Evolutionary conservation across 2,113 vertebrate genomes (phyloP), one percentile per base, ranked within the genome.

Genomic region (Cynoglossus semilaevis): DNA sequence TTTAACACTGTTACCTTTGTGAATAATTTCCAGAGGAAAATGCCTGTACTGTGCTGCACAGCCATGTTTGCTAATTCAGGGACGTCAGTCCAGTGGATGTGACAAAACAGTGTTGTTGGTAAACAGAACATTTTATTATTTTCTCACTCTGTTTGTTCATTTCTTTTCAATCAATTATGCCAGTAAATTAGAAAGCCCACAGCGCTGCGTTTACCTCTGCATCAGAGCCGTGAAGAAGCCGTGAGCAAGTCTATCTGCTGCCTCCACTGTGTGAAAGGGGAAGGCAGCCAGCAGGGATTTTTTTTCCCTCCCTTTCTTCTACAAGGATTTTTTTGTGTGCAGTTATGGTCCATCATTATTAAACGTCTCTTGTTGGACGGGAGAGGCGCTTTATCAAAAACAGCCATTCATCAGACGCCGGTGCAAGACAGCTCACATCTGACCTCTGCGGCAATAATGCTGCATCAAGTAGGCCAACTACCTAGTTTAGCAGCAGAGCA

Each of bases 381-480:
- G 91, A 92, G 91, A 93, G 91, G 89, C 78, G 80, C 93, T 93
- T 93, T 91, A 89, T 92, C 92, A 91, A 93, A 88, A 92, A 81
- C 87, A 96, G 90, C 92, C 93, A 93, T 96, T 92, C 93, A 95
- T 97, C 95, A 96, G 93, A 67, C 75, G 0, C 89, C 86, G n/a
- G 74, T 81, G 91, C 84, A 62, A 92, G 92, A 89, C 58, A 74
- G 90, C 92, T 94, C 92, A 92, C 94, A 93, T 91, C 94, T 95
- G 94, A 98, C 94, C 95, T 93, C 93, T 89, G 91, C 93, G 85
- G 95, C 96, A 92, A 95, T 96, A 92, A 96, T 94, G 92, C 93
- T 79, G 86, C 93, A 96, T 96, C 96, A 96, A 93, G 92, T 84
- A 93, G 94, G 96, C 94, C 97, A 99, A 95, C 88, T 91, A 91